phyloP scores from a whole-genome alignment of 1,140 invertebrate species.

The Drosophila orena region DNA sequence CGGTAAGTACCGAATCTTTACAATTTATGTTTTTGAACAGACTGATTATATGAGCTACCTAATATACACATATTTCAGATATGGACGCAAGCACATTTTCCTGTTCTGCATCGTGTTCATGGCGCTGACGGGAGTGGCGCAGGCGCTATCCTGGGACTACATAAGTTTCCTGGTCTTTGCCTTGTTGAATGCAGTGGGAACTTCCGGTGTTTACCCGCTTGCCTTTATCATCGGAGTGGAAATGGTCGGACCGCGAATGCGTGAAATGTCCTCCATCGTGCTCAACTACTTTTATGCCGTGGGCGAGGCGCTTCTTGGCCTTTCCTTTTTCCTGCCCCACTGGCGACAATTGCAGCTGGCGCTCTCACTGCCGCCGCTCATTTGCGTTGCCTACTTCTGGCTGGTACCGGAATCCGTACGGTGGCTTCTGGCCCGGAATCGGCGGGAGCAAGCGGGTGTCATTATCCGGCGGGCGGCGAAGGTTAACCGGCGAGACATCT shows the following conservation, averaged over 20 bases:
- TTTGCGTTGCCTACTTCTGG: slow-evolving; percentile 87
- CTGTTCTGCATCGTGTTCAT: slow-evolving; percentile 87
- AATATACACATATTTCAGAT: slow-evolving; percentile 79
- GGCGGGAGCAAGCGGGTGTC: slow-evolving; percentile 85
- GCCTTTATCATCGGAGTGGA: slow-evolving; percentile 89
- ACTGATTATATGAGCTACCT: background rate
- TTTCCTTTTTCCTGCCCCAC: slow-evolving; percentile 86
- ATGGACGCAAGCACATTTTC: slow-evolving; percentile 87
- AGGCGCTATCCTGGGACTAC: slow-evolving; percentile 86
- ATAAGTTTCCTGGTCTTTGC: slow-evolving; percentile 86
- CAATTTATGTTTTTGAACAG: too few relatives aligned
- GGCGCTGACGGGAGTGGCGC: slow-evolving; percentile 86
- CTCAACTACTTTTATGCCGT: slow-evolving; percentile 89
- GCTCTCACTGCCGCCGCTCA: slow-evolving; percentile 86
- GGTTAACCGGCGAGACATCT: slow-evolving; percentile 86
- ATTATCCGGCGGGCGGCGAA: slow-evolving; percentile 87
- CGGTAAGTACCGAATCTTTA: slow-evolving; percentile 80
- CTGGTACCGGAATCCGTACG: slow-evolving; percentile 88
- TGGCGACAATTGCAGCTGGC: slow-evolving; percentile 87
- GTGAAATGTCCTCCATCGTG: slow-evolving; percentile 88
- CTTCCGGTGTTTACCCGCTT: slow-evolving; percentile 87
- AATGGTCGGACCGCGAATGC: slow-evolving; percentile 87
- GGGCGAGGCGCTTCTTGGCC: slow-evolving; percentile 87
- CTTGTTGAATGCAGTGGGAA: slow-evolving; percentile 87
- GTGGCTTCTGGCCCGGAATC: slow-evolving; percentile 87